Base-by-base conservation (phyloP, 2,113 vertebrate species). In the Polyodon spathula region DNA sequence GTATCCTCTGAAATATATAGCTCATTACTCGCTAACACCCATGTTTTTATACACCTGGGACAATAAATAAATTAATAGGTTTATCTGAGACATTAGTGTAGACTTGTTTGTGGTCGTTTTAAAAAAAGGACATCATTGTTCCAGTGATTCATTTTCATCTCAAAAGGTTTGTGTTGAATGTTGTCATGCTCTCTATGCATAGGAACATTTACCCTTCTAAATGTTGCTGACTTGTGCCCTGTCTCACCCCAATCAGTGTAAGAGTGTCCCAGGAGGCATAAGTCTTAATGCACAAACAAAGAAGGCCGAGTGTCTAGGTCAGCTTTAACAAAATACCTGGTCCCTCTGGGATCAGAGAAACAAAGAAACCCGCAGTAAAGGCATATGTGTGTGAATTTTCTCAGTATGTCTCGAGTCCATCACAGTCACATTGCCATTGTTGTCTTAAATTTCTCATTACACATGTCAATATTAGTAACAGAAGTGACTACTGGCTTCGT, bases 311-410 rank as follows among this genome's bases (percentile, higher is more conserved):
- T 71, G 63, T 59, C 65, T 60, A 63, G 66, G 69, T 66, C 52
- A 40, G 44, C n/a, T 69, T 61, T 67, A 62, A 71, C 65, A 73
- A 73, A 60, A 74, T 44, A 44, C 53, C 52, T 9, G 52, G 56
- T 59, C 66, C 68, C 70, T 16, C 9, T 27, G 63, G 67, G 63
- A 66, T 53, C 40, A 59, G 52, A 38, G 60, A 65, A 69, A 79
- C 65, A 75, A 75, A 72, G 70, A 55, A 60, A 56, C 38, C 42
- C 37, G 64, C 61, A 54, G 66, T 41, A 42, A 51, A 69, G 65
- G 67, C 72, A 71, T 66, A 44, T 72, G 56, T 66, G 68, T 69
- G 72, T 67, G 75, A 76, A 75, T 73, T 76, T 71, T 80, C 75
- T 74, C 78, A 72, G 71, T 70, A 61, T 41, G 65, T 58, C 72